phyloP scores from a whole-genome alignment of 1,140 invertebrate species.

The Drepana arcuata region DNA sequence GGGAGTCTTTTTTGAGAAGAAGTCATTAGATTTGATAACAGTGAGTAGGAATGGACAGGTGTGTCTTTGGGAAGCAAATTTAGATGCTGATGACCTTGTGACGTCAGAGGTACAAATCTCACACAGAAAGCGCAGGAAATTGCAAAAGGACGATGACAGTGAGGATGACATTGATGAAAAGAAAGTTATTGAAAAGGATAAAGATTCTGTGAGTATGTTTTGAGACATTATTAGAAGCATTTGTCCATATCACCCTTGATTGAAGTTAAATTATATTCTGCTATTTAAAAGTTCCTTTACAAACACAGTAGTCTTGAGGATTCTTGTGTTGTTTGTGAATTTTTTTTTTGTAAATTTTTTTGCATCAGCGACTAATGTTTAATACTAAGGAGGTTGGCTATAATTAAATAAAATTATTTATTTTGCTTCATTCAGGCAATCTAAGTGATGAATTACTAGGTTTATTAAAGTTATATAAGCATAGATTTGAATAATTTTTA shows the following conservation, averaged over 20 bases:
- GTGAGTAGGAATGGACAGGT: slow-evolving; percentile 81
- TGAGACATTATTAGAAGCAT: slow-evolving; percentile 1
- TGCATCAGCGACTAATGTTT: too few species aligned
- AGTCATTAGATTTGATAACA: slow-evolving; percentile 86
- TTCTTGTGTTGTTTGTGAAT: too few species aligned
- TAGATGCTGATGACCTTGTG: slow-evolving; percentile 78
- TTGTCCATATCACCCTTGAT: background rate
- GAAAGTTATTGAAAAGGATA: slow-evolving; percentile 63
- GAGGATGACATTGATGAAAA: slow-evolving; percentile 76
- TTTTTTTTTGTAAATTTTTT: too few species aligned
- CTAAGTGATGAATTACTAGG: too few species aligned
- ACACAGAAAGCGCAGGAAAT: slow-evolving; percentile 53
- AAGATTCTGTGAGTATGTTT: slow-evolving; percentile 52
- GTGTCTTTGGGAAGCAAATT: slow-evolving; percentile 90
- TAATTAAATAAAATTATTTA: too few species aligned
- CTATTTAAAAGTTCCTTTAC: too few species aligned
- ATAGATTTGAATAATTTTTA: too few species aligned
- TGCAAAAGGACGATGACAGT: slow-evolving; percentile 53
- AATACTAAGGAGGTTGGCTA: too few species aligned
- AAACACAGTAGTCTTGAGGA: background rate
- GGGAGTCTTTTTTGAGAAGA: slow-evolving; percentile 89
- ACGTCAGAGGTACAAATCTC: slow-evolving; percentile 57
- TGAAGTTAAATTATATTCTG: too few species aligned
- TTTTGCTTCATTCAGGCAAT: too few species aligned
- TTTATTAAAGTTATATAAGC: too few species aligned